Base-by-base conservation (phyloP, 2,113 vertebrate species). In the Brienomyrus longianalis region DNA sequence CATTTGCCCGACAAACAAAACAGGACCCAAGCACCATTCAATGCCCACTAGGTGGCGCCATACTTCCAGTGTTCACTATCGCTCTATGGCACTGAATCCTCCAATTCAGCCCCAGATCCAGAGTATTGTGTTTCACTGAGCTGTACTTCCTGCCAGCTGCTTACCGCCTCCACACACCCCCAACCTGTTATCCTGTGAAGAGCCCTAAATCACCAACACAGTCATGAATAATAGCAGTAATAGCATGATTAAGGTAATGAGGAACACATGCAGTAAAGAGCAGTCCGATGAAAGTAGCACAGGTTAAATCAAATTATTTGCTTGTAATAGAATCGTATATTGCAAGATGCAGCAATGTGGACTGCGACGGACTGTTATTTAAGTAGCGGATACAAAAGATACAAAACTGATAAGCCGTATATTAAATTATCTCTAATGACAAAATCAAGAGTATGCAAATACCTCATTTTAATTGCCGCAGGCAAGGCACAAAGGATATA, bases 191-290 rank as follows among this genome's bases (percentile, higher is more conserved):
- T 47, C 39, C 13, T 10, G 83, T 84, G 19, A 62, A 45, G 35
- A 47, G 35, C 17, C 21, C 50, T 54, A 84, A 89, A 43, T n/a
- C 31, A 62, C 31, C 45, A 84, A 27, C 62, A 84, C 23, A 51
- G 54, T 77, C 27, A 87, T 39, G 23, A 90, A 90, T 66, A 86
- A 48, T n/a, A 66, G 43, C 56, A 39, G 89, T 56, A 62, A 66
- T 62, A 23, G 52, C 54, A 66, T 13, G 3, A 54, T 45, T 66
- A 59, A 23, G n/a, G 35, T 51, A 90, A 86, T 70, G 85, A 87
- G 10, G 48, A 48, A 90, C 83, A 87, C 59, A 2, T 17, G 54
- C 54, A 10, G 54, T n/a, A 17, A 54, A 74, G 51, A 50, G 7
- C 3, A 7, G 19, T 1, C 15, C n/a, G n/a, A 5, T 45, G 83